Base-by-base conservation (phyloP, 53 echinoderm and acorn worm species). In the Zoroaster sp. region DNA sequence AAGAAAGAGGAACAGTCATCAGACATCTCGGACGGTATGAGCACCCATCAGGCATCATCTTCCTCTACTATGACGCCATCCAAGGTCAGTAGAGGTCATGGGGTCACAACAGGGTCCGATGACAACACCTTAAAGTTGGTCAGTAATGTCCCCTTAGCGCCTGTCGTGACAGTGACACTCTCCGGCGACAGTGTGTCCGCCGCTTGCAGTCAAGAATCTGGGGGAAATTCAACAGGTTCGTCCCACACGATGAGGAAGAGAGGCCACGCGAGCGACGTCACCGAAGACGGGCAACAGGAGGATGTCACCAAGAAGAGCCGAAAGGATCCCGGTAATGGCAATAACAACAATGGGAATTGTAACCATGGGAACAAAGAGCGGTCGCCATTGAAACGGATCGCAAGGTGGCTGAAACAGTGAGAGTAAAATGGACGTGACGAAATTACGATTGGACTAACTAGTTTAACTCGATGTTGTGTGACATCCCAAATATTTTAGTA, bases 361-460 rank as follows among this genome's bases (percentile, higher is more conserved):
- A 23, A 40, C 20, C 63, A 63, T n/a, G 63, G 63, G 18, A 43
- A 43, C 66, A 39, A 35, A 65, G 44, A 81, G 12, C 66, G 14
- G 81, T 66, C 81, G 21, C 81, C 81, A 25, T 67, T 39, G 81
- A 81, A 81, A 66, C 81, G 81, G 33, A 66, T 81, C 20, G 81
- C 66, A 66, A 66, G 40, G 20, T 81, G 81, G 81, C 42, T 81
- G 66, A 81, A 81, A 55, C 81, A 31, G 40, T 39, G 15, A 65
- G 66, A 63, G 66, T 80, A 42, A 12, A 66, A 66, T 5, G 68
- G 41, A 2, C 40, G 66, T 40, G 17, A 51, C 15, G 47, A 33
- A 34, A 35, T 2, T 69, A 11, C 12, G 14, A 69, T 12, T 6
- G 1, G 11, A 8, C 33, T 12, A n/a, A n/a, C n/a, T n/a, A n/a